Base-by-base conservation (phyloP, 2,797 vertebrate genomes). In the Morus bassanus region DNA sequence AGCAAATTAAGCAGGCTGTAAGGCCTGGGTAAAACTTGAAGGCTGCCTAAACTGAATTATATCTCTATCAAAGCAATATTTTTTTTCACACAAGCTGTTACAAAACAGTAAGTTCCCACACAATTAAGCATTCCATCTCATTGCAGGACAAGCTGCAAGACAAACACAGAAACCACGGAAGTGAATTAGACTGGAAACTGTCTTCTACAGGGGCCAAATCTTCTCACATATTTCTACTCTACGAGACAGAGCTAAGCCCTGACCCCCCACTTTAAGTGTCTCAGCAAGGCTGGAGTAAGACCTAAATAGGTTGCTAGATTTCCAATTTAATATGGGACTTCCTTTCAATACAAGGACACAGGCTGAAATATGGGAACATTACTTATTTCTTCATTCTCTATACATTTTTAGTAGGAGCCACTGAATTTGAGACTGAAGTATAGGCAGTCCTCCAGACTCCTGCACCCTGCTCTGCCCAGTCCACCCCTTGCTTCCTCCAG, bases 111-210 rank as follows among this genome's bases (percentile, higher is more conserved):
- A 74, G 78, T 85, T 96, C 89, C 78, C 90, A 91, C 83, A 95
- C 35, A 81, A 27, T 28, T 37, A 16, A 22, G 54, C 51, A 91
- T 87, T 96, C 86, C 93, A 68, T 80, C 53, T 93, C 33, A 61
- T 85, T 87, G 48, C 74, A 93, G 60, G 37, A 85, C 92, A 93
- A 70, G 43, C 91, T 91, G 87, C 18, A 81, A 97, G 93, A 93
- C 81, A 95, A 96, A 91, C 91, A 93, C 0, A 9, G 73, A 69
- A 83, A 60, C 43, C 93, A 63, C 64, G 81, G 85, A 94, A 93
- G 85, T 92, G 82, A 92, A 91, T 63, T 95, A 82, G 86, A 91
- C 88, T 93, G 91, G 91, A 96, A 96, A 96, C 67, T 90, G 56
- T 79, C 88, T 91, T 93, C 54, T 59, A 48, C 37, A 31, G 37